phyloP scores from a whole-genome alignment of 37 sponge, comb jelly and placozoan genomes.

The Bolinopsis microptera region DNA sequence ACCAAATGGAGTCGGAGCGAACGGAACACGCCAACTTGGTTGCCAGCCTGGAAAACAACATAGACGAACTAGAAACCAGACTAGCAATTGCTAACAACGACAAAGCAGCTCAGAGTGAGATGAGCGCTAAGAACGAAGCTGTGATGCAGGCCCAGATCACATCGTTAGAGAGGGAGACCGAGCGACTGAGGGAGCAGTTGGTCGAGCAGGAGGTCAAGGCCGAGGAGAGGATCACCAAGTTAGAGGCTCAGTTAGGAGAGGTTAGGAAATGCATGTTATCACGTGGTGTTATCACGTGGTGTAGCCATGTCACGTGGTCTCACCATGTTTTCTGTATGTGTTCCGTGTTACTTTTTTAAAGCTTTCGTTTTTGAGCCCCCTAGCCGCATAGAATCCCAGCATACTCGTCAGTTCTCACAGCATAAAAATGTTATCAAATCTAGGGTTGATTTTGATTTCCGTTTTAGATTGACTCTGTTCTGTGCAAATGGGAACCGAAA shows the following conservation, averaged over 20 bases:
- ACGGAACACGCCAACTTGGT: neutral
- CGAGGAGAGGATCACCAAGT: conserved; percentile 29
- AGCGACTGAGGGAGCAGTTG: neutral
- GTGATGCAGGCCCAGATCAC: conserved; percentile 15
- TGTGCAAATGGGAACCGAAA: conserved; percentile 33
- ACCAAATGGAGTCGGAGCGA: neutral
- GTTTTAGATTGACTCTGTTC: conserved; percentile 52
- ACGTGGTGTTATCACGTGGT: neutral
- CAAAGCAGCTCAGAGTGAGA: neutral
- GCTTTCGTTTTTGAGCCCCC: neutral
- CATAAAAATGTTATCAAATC: neutral
- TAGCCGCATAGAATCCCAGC: neutral
- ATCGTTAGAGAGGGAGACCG: neutral
- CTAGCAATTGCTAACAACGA: neutral
- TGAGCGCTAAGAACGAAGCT: neutral
- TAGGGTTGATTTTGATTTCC: neutral
- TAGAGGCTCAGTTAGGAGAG: conserved; percentile 25
- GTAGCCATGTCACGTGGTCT: neutral
- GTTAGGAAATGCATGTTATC: neutral
- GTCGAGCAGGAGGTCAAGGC: neutral
- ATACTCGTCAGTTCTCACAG: neutral
- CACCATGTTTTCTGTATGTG: neutral
- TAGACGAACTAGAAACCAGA: neutral
- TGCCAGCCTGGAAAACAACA: neutral
- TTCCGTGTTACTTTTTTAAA: neutral